phyloP scores from a whole-genome alignment of 2,888 invertebrate genomes.

The Galerucella nymphaeae region DNA sequence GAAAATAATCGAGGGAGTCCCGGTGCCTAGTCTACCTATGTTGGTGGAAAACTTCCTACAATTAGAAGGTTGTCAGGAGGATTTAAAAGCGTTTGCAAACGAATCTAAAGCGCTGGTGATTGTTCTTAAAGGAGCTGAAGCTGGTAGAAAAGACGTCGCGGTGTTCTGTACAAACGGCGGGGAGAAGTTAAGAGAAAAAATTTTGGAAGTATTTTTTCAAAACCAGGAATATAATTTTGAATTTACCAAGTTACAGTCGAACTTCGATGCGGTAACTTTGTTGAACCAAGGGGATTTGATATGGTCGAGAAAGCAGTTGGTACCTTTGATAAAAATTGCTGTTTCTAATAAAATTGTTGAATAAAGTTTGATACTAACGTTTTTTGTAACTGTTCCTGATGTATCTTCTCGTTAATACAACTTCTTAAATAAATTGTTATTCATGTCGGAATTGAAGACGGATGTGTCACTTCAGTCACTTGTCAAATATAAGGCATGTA shows the following conservation, averaged over 20 bases:
- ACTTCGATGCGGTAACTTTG: slow-evolving; percentile 65
- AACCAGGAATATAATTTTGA: slow-evolving; percentile 61
- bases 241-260: slow-evolving; percentile 59
- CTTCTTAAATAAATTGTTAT: too few relatives aligned
- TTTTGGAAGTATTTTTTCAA: slow-evolving; percentile 58
- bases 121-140: slow-evolving; percentile 73
- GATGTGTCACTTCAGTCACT: too few relatives aligned
- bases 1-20: slow-evolving; percentile 72
- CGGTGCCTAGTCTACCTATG: slow-evolving; percentile 71
- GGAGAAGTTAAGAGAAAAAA: slow-evolving; percentile 59
- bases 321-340: slow-evolving; percentile 67
- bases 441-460: too few relatives aligned
- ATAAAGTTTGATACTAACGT: neutral
- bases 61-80: slow-evolving; percentile 64
- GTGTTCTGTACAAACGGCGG: slow-evolving; percentile 50
- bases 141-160: slow-evolving; percentile 71
- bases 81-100: slow-evolving; percentile 67
- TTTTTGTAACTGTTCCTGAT: too few relatives aligned
- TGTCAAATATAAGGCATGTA: too few relatives aligned
- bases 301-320: slow-evolving; percentile 76
- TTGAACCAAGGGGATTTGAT: slow-evolving; percentile 67
- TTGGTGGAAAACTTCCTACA: slow-evolving; percentile 71
- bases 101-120: slow-evolving; percentile 64
- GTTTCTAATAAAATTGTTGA: slow-evolving; percentile 4
- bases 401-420: too few relatives aligned